Evolutionary conservation across 2,888 invertebrate species (phyloP), one percentile per base, ranked within the genome.

Genomic region (Drosophila nr. fundita): DNA sequence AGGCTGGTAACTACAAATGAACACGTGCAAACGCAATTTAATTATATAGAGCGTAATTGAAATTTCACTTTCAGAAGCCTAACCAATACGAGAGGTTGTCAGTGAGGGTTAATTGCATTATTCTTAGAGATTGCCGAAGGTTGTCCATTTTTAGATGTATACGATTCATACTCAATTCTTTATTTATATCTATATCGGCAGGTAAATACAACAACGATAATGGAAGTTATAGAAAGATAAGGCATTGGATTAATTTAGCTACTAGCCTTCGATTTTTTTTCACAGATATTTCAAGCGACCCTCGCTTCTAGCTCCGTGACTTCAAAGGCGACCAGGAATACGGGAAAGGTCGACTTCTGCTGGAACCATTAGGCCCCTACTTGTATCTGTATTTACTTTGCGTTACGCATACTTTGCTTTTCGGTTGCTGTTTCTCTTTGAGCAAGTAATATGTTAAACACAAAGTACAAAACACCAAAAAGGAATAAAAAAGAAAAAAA

Each of bases 311-410:
- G 48, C 49, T 29, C n/a, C 11, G 27, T 10, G 30, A 73, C 82
- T 73, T 79, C 79, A 79, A 79, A 79, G 79, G 68, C 50, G 18
- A 21, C 30, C 30, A 30, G 36, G 52, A 60, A 32, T 15, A 49
- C 27, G 29, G 57, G 15, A 27, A 38, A 34, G 62, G 50, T 38
- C 54, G 50, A 55, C 57, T 67, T 62, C 61, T 34, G 2, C 24
- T 32, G 27, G 60, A 50, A 27, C 55, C 32, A 18, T 5, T 60
- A 55, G 42, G 30, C 10, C 49, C 40, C 58, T 53, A 62, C 55
- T 49, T 87, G 55, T 73, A 73, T 70, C 69, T 60, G 90, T 89
- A 79, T 85, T 89, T 87, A 79, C 79, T 82, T 84, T 78, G 82
- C 65, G 65, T 78, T 66, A 71, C 57, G 66, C 86, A 87, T 76